Percentiles rank a stretch among this genome's conserved stretches.
Evolutionary conservation across 2,888 invertebrate species (phyloP).

Genomic region (Hymenopus coronatus): DNA sequence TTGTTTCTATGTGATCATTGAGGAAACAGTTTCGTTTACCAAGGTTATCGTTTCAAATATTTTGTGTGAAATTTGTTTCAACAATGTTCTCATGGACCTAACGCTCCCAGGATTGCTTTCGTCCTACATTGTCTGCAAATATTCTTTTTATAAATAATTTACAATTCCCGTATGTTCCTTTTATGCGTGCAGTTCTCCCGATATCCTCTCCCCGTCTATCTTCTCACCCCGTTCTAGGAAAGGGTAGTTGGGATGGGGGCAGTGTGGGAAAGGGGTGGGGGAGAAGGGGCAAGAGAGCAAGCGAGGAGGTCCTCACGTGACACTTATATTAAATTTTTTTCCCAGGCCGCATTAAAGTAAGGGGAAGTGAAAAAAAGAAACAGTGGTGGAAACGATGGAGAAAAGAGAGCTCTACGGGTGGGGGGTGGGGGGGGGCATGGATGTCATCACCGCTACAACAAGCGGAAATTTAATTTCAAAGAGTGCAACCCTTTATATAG

Average conservation of each 20-base stretch:
- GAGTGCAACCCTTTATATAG: conserved; percentile 8
- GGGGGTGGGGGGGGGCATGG: background rate
- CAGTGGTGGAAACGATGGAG: conserved; percentile 4
- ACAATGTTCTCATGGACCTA: too few species aligned
- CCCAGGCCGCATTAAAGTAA: conserved; percentile 2
- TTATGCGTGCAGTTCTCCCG: background rate
- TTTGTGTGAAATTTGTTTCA: too few species aligned
- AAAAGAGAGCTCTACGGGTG: background rate
- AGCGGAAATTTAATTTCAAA: conserved; percentile 18
- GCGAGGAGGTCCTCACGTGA: background rate
- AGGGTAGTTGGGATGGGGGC: background rate
- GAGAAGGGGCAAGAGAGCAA: background rate
- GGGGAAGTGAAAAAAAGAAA: background rate
- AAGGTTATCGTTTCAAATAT: too few species aligned
- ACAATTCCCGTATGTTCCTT: background rate
- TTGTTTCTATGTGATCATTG: too few species aligned
- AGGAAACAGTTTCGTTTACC: too few species aligned
- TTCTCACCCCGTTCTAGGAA: background rate
- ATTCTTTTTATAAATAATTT: background rate
- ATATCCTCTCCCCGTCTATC: background rate
- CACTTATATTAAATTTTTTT: conserved; percentile 12
- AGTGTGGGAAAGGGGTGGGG: background rate
- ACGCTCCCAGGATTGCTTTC: too few species aligned
- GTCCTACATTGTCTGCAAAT: background rate
- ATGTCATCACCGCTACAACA: conserved; percentile 16